Percentiles rank a stretch among this genome's conserved stretches.
phyloP scores from a whole-genome alignment of 2,888 invertebrate genomes.

The Hypercompe scribonia region DNA sequence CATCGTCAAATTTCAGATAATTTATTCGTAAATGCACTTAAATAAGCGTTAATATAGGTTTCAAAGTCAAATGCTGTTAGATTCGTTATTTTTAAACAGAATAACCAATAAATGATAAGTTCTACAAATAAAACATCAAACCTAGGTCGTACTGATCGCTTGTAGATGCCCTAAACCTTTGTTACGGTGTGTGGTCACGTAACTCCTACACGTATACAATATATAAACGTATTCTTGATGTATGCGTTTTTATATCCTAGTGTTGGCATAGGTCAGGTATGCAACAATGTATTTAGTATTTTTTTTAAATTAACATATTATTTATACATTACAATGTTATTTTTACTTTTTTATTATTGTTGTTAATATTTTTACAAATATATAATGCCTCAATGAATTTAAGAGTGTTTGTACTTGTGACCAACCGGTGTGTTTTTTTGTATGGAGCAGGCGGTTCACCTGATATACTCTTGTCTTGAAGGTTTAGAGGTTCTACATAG shows the following conservation, averaged over 20 bases:
- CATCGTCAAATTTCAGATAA: no score
- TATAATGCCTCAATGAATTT: no score
- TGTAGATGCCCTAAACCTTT: conserved; percentile 39
- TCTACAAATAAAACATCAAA: background rate
- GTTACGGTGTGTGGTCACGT: conserved; percentile 49
- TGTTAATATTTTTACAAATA: no score
- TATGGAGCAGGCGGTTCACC: no score
- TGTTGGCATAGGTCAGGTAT: conserved; percentile 67
- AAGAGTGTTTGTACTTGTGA: no score
- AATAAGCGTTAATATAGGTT: background rate
- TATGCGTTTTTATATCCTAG: conserved; percentile 31
- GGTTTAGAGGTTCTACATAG: no score
- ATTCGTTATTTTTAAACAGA: background rate
- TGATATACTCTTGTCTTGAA: no score
- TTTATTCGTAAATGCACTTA: background rate
- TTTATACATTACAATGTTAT: background rate
- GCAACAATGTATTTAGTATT: conserved; percentile 36
- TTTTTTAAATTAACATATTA: background rate
- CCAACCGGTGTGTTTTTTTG: no score
- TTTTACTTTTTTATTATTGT: background rate
- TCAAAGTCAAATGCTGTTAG: background rate
- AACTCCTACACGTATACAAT: conserved; percentile 24
- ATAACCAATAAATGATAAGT: background rate
- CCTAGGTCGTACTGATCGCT: conserved; percentile 17
- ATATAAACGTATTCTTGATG: conserved; percentile 10